Evolutionary conservation across 2,888 invertebrate genomes (phyloP).

Genomic region (Listrodromus nycthemerus): DNA sequence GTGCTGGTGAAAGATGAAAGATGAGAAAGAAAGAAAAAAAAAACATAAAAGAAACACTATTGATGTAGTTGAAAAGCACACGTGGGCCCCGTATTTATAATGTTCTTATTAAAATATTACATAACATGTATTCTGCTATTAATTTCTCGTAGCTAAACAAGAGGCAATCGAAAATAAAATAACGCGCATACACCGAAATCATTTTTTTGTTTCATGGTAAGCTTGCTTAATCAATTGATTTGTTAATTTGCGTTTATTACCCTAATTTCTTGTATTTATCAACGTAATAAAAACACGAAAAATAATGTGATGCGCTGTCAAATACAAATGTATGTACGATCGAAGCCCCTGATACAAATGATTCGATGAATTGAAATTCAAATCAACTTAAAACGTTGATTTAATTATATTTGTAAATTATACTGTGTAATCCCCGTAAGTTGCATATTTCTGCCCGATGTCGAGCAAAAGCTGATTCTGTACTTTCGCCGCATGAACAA

Average conservation of each 20-base stretch:
- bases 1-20: slow-evolving; percentile 63
- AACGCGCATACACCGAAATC: slow-evolving; percentile 70
- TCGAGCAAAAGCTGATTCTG: slow-evolving; percentile 81
- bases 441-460: slow-evolving; percentile 78
- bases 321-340: slow-evolving; percentile 48
- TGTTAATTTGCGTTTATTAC: slow-evolving; percentile 61
- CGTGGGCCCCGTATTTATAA: slow-evolving; percentile 82
- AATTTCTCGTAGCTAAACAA: slow-evolving; percentile 80
- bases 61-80: slow-evolving; percentile 79
- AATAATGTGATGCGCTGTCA: slow-evolving; percentile 60
- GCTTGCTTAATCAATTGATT: slow-evolving; percentile 61
- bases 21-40: slow-evolving; percentile 68
- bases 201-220: slow-evolving; percentile 57
- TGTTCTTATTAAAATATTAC: slow-evolving; percentile 82
- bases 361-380: slow-evolving; percentile 25
- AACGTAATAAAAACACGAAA: slow-evolving; percentile 57
- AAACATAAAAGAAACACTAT: slow-evolving; percentile 75
- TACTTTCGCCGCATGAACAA: slow-evolving; percentile 72
- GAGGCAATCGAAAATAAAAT: slow-evolving; percentile 65
- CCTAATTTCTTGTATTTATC: slow-evolving; percentile 60
- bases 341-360: slow-evolving; percentile 37
- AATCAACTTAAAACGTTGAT: slow-evolving; percentile 77
- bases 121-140: slow-evolving; percentile 82
- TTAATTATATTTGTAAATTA: slow-evolving; percentile 68
- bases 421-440: slow-evolving; percentile 66